These are phyloP conservation scores for Panthera uncia DNA, from an alignment of 2,113 vertebrate species.

Conservation along the genomic window DNA sequence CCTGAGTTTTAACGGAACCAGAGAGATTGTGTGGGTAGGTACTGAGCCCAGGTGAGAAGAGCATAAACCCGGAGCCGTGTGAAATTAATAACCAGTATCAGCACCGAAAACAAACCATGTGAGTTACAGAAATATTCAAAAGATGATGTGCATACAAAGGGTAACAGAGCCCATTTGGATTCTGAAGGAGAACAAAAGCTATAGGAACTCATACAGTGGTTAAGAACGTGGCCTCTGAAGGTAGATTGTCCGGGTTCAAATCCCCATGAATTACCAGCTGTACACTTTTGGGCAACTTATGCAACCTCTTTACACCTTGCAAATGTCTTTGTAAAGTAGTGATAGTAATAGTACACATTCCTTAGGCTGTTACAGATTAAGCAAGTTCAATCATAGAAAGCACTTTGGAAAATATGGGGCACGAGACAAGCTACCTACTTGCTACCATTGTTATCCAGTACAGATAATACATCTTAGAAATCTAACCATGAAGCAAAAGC, in stretches of 20 bases:
- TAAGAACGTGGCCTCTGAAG: not conserved
- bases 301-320: not conserved
- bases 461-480: not conserved
- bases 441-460: not conserved
- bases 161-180: not conserved
- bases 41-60: not conserved
- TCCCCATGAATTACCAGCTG: not conserved
- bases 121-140: not conserved
- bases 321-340: not conserved
- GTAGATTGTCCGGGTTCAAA: not conserved
- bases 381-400: not conserved
- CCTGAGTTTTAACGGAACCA: not conserved
- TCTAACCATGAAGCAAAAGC: not conserved
- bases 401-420: not conserved
- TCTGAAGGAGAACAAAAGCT: not conserved
- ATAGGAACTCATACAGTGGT: not conserved
- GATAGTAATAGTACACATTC: not conserved
- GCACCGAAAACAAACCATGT: not conserved
- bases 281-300: not conserved
- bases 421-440: not conserved
- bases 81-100: not conserved
- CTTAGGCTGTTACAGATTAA: not conserved
- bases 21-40: not conserved
- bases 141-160: not conserved
- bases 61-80: not conserved